Percentiles rank a stretch among this genome's conserved stretches.
phyloP scores from a whole-genome alignment of 2,113 vertebrate genomes.

The Ageneiosus marmoratus region DNA sequence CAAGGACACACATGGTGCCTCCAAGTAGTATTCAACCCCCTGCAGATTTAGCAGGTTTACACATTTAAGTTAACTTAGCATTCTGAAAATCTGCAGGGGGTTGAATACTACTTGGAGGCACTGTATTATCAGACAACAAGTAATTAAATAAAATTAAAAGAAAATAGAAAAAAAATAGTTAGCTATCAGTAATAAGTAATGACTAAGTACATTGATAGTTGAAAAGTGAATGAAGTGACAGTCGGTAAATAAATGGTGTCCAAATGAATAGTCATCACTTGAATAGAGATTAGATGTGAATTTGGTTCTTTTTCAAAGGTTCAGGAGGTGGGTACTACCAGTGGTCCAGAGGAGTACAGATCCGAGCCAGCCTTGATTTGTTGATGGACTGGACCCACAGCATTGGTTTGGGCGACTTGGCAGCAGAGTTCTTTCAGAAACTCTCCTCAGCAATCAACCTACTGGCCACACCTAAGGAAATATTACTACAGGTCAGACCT shows the following conservation, averaged over 20 bases:
- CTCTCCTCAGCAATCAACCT: slow-evolving; percentile 75
- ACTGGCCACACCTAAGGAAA: slow-evolving; percentile 75
- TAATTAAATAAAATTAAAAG: neutral
- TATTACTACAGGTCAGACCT: slow-evolving; percentile 73
- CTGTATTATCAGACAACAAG: neutral
- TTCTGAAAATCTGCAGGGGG: too few species aligned
- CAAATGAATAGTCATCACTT: neutral
- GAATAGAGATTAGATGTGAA: neutral
- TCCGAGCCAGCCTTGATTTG: slow-evolving; percentile 77
- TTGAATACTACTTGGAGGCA: too few species aligned
- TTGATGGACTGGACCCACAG: slow-evolving; percentile 78
- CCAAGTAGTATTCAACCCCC: too few species aligned
- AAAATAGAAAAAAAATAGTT: neutral
- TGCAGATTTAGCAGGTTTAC: too few species aligned
- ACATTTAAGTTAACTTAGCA: too few species aligned
- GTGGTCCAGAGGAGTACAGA: slow-evolving; percentile 77
- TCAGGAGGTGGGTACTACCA: slow-evolving; percentile 75
- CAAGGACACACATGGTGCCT: neutral
- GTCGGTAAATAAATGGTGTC: neutral
- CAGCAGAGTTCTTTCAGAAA: slow-evolving; percentile 68
- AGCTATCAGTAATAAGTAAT: neutral
- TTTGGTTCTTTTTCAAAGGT: slow-evolving; percentile 59
- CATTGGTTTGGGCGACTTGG: slow-evolving; percentile 70
- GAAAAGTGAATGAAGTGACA: neutral
- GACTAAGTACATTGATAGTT: neutral